phyloP scores from a whole-genome alignment of 2,113 vertebrate species.

The Triplophysa siluroides region DNA sequence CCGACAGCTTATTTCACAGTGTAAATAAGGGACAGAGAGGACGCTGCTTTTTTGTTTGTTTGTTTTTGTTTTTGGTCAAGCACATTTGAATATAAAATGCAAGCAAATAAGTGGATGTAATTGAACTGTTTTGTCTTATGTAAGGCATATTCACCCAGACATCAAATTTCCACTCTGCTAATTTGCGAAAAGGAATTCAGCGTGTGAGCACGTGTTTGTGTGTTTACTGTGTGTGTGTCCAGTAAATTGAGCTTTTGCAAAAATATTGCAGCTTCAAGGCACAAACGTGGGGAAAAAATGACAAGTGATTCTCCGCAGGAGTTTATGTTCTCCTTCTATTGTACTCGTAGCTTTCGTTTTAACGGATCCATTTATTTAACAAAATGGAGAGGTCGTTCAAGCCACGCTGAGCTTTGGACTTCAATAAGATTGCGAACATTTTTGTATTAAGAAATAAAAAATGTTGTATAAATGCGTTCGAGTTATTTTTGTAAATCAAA shows the following conservation, averaged over 20 bases:
- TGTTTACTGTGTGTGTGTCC: neutral
- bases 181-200: slow-evolving; percentile 14
- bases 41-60: neutral
- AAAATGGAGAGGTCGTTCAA: slow-evolving; percentile 51
- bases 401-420: slow-evolving; percentile 53
- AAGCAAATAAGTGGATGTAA: neutral
- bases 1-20: neutral
- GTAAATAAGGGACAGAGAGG: slow-evolving; percentile 6
- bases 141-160: slow-evolving; percentile 4
- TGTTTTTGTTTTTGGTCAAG: neutral
- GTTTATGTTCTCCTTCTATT: slow-evolving; percentile 54
- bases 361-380: slow-evolving; percentile 47
- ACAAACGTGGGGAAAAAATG: slow-evolving; percentile 44
- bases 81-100: slow-evolving; percentile 28
- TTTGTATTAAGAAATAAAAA: slow-evolving; percentile 62
- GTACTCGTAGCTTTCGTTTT: slow-evolving; percentile 52
- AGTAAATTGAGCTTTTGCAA: slow-evolving; percentile 31
- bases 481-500: slow-evolving; percentile 79
- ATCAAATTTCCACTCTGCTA: slow-evolving; percentile 6
- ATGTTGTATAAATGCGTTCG: slow-evolving; percentile 70
- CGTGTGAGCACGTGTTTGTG: neutral
- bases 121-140: slow-evolving; percentile 1
- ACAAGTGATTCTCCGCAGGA: slow-evolving; percentile 42
- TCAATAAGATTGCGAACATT: slow-evolving; percentile 55
- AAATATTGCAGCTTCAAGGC: slow-evolving; percentile 46